Conservation (phyloP, 2,888 invertebrate genomes). For the Heliconius hortense region DNA sequence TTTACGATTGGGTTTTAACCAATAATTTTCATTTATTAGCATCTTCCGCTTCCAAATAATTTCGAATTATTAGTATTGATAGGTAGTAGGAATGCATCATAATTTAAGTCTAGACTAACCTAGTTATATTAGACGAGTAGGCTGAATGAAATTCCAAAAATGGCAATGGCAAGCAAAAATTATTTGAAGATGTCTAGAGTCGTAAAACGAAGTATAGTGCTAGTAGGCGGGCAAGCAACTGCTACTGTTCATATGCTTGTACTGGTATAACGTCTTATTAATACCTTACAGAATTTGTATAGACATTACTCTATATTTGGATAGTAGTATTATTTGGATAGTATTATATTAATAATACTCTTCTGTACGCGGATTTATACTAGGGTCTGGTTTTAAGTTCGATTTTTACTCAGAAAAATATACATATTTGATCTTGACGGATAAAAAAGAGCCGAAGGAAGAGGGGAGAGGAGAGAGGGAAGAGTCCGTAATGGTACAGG, state of each 20-base stretch:
- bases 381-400: too few species aligned
- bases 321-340: too few species aligned
- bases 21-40: neutral
- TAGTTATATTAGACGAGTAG: neutral
- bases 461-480: too few species aligned
- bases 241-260: neutral
- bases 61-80: neutral
- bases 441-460: too few species aligned
- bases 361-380: too few species aligned
- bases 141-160: conserved; percentile 1
- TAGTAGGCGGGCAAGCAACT: conserved; percentile 1
- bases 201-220: conserved; percentile 23
- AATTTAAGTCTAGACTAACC: neutral
- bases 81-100: neutral
- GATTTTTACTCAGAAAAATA: too few species aligned
- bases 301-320: too few species aligned
- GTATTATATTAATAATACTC: too few species aligned
- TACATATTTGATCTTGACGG: too few species aligned
- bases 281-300: too few species aligned
- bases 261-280: neutral
- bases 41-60: neutral
- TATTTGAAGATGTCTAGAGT: conserved; percentile 11
- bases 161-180: too few species aligned
- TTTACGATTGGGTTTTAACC: neutral
- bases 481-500: too few species aligned